Evolutionary conservation across 35 echinoderm and acorn worm genomes (phyloP), one percentile per base, ranked within the genome.

Genomic region (Diadema setosum): DNA sequence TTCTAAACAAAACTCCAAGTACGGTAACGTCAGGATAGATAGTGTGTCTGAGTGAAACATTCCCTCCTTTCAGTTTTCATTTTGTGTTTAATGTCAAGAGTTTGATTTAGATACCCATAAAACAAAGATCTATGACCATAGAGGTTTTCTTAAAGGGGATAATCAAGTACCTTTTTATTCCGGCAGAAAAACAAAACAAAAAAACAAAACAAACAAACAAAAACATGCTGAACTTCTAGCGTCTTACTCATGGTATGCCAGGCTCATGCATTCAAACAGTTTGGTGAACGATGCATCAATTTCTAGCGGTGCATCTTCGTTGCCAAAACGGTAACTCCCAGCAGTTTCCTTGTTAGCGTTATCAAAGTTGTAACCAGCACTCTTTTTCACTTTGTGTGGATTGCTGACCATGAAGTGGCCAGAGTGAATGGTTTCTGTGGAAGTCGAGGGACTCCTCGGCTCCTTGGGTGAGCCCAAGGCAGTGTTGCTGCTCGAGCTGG

Each of bases 341-440:
- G 81, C 82, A 49, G 91, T 88, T 74, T 80, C 84, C 27, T 88
- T 85, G 1, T 49, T 6, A 39, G 87, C 95, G 81, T 90, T 57
- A 23, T 86, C 88, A 34, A 95, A 95, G 25, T 95, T 88, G 49
- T 87, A 95, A 35, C 93, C 93, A 49, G 40, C 43, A 18, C 41
- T 81, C 48, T 85, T 89, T 45, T 93, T 97, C 73, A 64, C 84
- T 63, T 90, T 90, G 42, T 93, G 91, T 18, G 95, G 95, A 78
- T 97, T 89, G 81, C 95, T 97, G 50, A 97, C 91, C 95, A 97
- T 97, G 45, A 97, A 97, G 84, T 97, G 95, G 26, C 95, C 95
- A 16, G 95, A 97, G 41, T 97, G 95, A 34, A 97, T 97, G 3
- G 75, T 56, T 14, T 97, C 91, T 25, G 34, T 49, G 26, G 44